phyloP scores from a whole-genome alignment of 1,140 invertebrate genomes.

The Drosophila willistoni region DNA sequence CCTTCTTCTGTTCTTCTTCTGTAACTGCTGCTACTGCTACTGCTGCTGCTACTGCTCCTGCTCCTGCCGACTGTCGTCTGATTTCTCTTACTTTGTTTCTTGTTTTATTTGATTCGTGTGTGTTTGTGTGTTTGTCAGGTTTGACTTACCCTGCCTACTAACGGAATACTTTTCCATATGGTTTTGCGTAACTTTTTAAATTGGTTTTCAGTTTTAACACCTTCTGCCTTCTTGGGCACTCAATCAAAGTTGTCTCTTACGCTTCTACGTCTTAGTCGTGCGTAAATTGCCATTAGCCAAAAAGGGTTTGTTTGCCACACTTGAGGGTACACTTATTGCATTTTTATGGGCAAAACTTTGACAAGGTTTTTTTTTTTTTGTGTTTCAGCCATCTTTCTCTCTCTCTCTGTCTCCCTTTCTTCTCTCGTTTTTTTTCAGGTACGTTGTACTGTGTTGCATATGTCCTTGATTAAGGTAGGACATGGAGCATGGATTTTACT shows the following conservation, averaged over 20 bases:
- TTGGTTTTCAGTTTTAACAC: constrained; percentile 78
- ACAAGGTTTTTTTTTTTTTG: constrained; percentile 24
- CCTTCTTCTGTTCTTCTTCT: not conserved
- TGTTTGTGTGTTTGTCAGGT: constrained; percentile 24
- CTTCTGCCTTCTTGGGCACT: constrained; percentile 61
- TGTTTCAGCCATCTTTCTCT: constrained; percentile 10
- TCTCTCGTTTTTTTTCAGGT: constrained; percentile 8
- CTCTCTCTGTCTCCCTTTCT: not conserved
- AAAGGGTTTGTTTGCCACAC: constrained; percentile 49
- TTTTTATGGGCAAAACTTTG: constrained; percentile 69
- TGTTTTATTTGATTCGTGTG: constrained; percentile 13
- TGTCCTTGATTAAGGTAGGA: constrained; percentile 52
- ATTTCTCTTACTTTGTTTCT: constrained; percentile 10
- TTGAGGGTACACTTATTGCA: constrained; percentile 71
- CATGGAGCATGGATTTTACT: constrained; percentile 20
- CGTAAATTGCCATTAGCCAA: constrained; percentile 78
- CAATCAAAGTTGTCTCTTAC: constrained; percentile 69
- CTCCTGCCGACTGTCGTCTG: constrained; percentile 32
- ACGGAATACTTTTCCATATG: constrained; percentile 60
- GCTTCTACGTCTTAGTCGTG: constrained; percentile 59
- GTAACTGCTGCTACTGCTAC: not conserved
- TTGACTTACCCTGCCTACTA: constrained; percentile 33
- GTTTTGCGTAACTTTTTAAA: constrained; percentile 75
- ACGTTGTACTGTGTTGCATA: constrained; percentile 24
- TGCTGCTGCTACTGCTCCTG: not conserved